Percentiles rank a stretch among this genome's conserved stretches.
phyloP scores from a whole-genome alignment of 92 coral and sea anemone genomes.

The Paragorgia papillata region DNA sequence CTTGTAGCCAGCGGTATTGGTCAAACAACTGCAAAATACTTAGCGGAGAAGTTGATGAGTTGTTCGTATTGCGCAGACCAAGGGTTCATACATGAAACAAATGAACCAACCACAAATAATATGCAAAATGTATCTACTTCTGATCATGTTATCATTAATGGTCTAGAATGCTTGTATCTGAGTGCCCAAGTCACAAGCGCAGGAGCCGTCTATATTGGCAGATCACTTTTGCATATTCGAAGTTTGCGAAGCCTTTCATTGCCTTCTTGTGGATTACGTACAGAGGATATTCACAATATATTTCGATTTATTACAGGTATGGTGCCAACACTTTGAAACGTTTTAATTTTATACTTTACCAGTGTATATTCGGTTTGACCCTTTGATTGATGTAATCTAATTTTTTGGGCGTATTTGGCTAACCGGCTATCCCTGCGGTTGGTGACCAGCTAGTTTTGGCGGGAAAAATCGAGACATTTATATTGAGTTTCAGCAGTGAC shows the following conservation, averaged over 20 bases:
- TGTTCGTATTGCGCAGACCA: constrained; percentile 2
- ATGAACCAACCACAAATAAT: neutral
- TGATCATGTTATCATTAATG: constrained; percentile 14
- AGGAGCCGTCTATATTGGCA: constrained; percentile 47
- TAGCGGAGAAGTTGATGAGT: neutral
- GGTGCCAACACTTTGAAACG: too few species aligned
- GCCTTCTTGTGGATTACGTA: constrained; percentile 58
- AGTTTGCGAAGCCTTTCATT: constrained; percentile 52
- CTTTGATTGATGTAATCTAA: neutral
- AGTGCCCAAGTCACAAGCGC: constrained; percentile 43
- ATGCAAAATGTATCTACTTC: neutral
- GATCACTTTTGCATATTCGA: constrained; percentile 54
- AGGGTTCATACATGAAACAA: neutral
- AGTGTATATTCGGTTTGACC: too few species aligned
- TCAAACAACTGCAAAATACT: neutral
- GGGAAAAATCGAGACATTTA: too few species aligned
- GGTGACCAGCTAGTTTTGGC: too few species aligned
- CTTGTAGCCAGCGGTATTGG: neutral
- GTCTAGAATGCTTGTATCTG: constrained; percentile 53
- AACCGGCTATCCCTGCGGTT: too few species aligned
- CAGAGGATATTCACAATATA: constrained; percentile 49
- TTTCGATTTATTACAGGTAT: constrained; percentile 62
- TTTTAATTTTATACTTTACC: too few species aligned
- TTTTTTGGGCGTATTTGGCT: too few species aligned
- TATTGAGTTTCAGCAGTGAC: too few species aligned